A percentile compares a stretch with the other conserved stretches of the same genome.
These are phyloP conservation scores for Eidolon helvum DNA, from an alignment of 2,113 vertebrate genomes.

Conservation along the genomic window DNA sequence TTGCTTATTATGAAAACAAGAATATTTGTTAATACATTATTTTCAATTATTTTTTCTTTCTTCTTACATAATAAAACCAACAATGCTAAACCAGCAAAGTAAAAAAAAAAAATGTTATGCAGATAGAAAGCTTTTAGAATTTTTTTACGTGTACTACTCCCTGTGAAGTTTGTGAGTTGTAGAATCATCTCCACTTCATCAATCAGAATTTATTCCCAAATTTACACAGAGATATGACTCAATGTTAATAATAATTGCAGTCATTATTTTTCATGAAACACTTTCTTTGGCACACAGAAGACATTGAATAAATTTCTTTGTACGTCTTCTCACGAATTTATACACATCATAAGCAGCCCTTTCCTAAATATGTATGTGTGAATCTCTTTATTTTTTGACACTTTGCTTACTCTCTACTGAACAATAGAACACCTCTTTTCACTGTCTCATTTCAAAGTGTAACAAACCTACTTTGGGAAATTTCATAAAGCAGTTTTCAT, in stretches of 20 bases:
- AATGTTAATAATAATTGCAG: neutral
- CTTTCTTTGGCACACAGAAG: neutral
- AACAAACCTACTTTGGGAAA: neutral
- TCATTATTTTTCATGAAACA: neutral
- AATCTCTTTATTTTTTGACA: neutral
- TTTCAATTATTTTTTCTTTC: neutral
- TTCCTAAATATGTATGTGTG: neutral
- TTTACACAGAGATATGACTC: neutral
- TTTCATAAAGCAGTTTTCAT: neutral
- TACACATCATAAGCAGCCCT: neutral
- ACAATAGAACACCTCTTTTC: neutral
- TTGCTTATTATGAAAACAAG: neutral
- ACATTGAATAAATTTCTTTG: neutral
- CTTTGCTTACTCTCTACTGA: neutral
- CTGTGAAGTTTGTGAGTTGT: neutral
- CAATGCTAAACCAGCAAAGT: neutral
- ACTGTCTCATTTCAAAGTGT: neutral
- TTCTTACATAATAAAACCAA: neutral
- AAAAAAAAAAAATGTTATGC: neutral
- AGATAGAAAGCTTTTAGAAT: neutral
- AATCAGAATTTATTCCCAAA: neutral
- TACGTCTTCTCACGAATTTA: neutral
- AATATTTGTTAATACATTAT: neutral
- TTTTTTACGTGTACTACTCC: neutral
- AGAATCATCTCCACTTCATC: neutral